Evolutionary conservation across 1,140 invertebrate genomes (phyloP).

Genomic region (Ips typographus): DNA sequence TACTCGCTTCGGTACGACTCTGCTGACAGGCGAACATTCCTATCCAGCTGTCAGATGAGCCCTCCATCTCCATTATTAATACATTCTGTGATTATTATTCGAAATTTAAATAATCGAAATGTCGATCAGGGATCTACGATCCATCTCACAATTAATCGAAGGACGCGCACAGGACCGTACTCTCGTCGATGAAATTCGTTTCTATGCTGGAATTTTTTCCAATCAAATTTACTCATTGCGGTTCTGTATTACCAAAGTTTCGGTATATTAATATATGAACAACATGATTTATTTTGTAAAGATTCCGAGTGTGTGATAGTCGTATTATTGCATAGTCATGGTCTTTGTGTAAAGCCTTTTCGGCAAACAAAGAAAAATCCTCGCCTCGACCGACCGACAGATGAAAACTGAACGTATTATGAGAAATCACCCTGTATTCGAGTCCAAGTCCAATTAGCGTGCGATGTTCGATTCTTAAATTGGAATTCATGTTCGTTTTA

Average conservation of each 20-base stretch:
- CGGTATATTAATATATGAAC: not conserved
- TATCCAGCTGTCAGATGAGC: constrained; percentile 21
- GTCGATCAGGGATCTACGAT: constrained; percentile 36
- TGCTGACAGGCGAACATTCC: too few species aligned
- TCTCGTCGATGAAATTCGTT: not conserved
- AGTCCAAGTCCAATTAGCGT: too few species aligned
- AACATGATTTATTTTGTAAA: not conserved
- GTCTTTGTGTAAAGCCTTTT: constrained; percentile 19
- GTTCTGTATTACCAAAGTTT: not conserved
- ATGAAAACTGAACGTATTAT: not conserved
- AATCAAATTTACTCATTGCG: not conserved
- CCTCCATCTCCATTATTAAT: constrained; percentile 31
- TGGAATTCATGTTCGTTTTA: too few species aligned
- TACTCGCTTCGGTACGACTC: too few species aligned
- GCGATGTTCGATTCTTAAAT: too few species aligned
- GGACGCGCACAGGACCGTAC: not conserved
- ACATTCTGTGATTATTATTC: constrained; percentile 38
- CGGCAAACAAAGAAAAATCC: constrained; percentile 31
- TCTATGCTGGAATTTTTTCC: too few species aligned
- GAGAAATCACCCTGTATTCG: too few species aligned
- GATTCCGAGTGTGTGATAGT: constrained; percentile 27
- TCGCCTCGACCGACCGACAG: not conserved
- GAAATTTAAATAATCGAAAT: constrained; percentile 37
- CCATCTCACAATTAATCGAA: constrained; percentile 27
- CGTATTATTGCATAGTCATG: constrained; percentile 25